These are phyloP conservation scores for Protaetia brevitarsis DNA, from an alignment of 1,140 invertebrate genomes.

Conservation along the genomic window DNA sequence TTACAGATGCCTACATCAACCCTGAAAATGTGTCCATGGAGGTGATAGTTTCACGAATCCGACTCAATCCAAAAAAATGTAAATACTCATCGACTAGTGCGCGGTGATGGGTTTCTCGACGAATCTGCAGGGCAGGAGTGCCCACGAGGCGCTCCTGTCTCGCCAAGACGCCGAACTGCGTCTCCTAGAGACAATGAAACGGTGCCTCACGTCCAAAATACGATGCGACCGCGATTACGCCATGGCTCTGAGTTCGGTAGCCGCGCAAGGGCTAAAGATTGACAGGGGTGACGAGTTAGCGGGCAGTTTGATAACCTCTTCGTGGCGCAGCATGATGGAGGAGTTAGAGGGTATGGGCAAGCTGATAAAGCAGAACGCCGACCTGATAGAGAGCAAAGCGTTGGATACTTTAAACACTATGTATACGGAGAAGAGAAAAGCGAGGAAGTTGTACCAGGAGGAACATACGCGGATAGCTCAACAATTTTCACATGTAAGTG, in stretches of 20 bases:
- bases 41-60: background rate
- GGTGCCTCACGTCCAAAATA: conserved; percentile 78
- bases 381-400: conserved; percentile 74
- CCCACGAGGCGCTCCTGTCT: conserved; percentile 80
- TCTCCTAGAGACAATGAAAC: conserved; percentile 83
- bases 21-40: background rate
- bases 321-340: conserved; percentile 81
- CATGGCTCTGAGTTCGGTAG: conserved; percentile 71
- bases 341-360: conserved; percentile 80
- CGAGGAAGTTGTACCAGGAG: conserved; percentile 80
- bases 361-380: conserved; percentile 77
- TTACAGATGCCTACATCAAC: background rate
- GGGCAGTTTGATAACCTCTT: conserved; percentile 60
- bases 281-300: conserved; percentile 72
- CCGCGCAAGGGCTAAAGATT: conserved; percentile 77
- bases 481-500: conserved; percentile 80
- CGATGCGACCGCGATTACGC: conserved; percentile 91
- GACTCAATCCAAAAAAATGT: too few relatives aligned
- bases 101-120: conserved; percentile 80
- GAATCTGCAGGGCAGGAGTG: conserved; percentile 73
- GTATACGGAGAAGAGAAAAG: conserved; percentile 78
- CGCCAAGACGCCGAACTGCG: conserved; percentile 89
- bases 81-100: too few relatives aligned
- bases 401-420: conserved; percentile 77
- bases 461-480: conserved; percentile 79